phyloP scores from a whole-genome alignment of 2,113 vertebrate species.

The Theristicus caerulescens region DNA sequence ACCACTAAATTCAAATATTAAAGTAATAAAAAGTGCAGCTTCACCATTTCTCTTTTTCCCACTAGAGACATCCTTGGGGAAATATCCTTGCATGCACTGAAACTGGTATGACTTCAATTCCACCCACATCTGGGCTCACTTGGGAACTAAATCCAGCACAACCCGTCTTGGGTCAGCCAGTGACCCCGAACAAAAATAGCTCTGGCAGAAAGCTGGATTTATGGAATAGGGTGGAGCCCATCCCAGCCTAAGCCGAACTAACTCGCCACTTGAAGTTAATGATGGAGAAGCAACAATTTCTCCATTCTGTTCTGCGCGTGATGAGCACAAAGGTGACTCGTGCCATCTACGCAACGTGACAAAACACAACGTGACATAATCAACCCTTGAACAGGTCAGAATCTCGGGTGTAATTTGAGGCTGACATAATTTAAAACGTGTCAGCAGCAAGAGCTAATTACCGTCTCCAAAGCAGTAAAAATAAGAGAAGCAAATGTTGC shows the following conservation, averaged over 20 bases:
- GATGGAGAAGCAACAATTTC: not conserved
- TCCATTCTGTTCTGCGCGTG: not conserved
- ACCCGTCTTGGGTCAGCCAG: slow-evolving; percentile 19
- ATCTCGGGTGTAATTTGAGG: not conserved
- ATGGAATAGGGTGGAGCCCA: slow-evolving; percentile 7
- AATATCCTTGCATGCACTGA: not conserved
- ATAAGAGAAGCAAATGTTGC: not conserved
- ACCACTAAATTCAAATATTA: not conserved
- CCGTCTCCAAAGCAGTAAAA: not conserved
- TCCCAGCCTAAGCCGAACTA: not conserved
- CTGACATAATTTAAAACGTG: not conserved
- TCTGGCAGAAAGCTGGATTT: slow-evolving; percentile 18
- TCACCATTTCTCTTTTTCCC: not conserved
- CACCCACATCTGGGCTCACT: slow-evolving; percentile 57
- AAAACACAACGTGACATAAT: not conserved
- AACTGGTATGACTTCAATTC: not conserved
- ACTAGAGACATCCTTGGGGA: slow-evolving; percentile 40
- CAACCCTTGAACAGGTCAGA: not conserved
- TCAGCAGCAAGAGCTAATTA: not conserved
- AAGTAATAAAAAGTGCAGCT: not conserved
- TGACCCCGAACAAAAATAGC: slow-evolving; percentile 52
- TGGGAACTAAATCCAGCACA: slow-evolving; percentile 48
- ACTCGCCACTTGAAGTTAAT: rapidly evolving
- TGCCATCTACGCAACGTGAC: not conserved
- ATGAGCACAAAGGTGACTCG: not conserved